A percentile compares a stretch with the other conserved stretches of the same genome.
Evolutionary conservation across 1,140 invertebrate genomes (phyloP).

Genomic region (Physella acuta): DNA sequence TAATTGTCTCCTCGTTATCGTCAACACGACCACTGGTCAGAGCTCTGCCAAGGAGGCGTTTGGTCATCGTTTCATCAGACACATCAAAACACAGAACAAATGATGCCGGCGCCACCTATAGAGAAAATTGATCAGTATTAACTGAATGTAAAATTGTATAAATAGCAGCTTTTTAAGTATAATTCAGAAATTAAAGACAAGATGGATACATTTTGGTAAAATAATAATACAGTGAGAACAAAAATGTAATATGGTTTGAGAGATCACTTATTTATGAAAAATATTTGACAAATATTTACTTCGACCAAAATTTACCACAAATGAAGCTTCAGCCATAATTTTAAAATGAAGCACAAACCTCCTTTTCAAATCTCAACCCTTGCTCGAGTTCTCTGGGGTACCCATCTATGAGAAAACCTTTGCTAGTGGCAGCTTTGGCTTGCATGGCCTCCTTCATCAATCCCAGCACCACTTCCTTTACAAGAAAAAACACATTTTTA

Average conservation of each 20-base stretch:
- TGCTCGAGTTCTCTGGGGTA: conserved; percentile 85
- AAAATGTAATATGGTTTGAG: too few species aligned
- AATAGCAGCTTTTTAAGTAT: too few species aligned
- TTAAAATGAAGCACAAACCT: too few species aligned
- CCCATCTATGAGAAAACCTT: conserved; percentile 84
- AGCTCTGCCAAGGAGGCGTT: conserved; percentile 80
- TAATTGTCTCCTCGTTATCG: conserved; percentile 95
- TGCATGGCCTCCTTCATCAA: conserved; percentile 58
- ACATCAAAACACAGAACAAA: conserved; percentile 82
- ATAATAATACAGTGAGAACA: not conserved
- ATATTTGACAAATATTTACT: too few species aligned
- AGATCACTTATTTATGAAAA: too few species aligned
- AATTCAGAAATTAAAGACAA: too few species aligned
- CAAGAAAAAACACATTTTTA: too few species aligned
- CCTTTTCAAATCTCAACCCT: conserved; percentile 78
- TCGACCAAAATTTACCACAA: too few species aligned
- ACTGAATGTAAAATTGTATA: conserved; percentile 67
- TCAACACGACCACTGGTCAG: conserved; percentile 86
- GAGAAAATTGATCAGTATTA: conserved; percentile 71
- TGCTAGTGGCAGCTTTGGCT: conserved; percentile 43
- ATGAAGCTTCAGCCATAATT: too few species aligned
- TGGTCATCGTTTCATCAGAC: conserved; percentile 78
- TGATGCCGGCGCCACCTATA: conserved; percentile 78
- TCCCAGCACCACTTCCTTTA: conserved; percentile 55
- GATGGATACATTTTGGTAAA: too few species aligned